A percentile compares a stretch with the other conserved stretches of the same genome.
Conservation (phyloP, 2,113 vertebrate genomes). For the Trogon surrucura region DNA sequence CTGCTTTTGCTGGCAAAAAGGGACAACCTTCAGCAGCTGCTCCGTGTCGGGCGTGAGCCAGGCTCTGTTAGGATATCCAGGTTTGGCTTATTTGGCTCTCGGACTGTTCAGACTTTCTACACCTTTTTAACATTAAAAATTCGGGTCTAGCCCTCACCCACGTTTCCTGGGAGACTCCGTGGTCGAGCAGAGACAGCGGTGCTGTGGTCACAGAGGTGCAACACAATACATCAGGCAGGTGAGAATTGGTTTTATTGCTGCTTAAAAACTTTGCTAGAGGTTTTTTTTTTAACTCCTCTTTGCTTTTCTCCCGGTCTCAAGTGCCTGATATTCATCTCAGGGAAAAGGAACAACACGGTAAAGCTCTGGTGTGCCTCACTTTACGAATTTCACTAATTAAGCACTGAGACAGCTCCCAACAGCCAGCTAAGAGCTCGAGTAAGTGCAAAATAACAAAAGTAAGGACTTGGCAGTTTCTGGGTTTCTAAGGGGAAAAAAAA, state of each 20-base stretch:
- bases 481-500: background rate
- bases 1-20: background rate
- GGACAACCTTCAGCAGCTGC: background rate
- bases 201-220: background rate
- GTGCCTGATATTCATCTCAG: background rate
- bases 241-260: background rate
- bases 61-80: background rate
- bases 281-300: background rate
- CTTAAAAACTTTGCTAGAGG: background rate
- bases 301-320: background rate
- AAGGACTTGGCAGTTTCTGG: background rate
- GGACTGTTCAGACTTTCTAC: background rate
- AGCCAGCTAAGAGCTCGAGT: background rate
- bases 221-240: background rate
- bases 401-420: background rate
- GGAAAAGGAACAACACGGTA: background rate
- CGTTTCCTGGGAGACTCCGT: background rate
- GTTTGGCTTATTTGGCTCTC: background rate
- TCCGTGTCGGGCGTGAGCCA: fast-evolving
- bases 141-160: background rate
- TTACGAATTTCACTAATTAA: background rate
- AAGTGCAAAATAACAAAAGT: background rate
- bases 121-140: background rate
- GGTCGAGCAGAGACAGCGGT: fast-evolving
- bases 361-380: background rate